Percentiles rank a stretch among this genome's conserved stretches.
These are phyloP conservation scores for Coreoperca whiteheadi DNA, from an alignment of 2,113 vertebrate species.

Conservation along the genomic window DNA sequence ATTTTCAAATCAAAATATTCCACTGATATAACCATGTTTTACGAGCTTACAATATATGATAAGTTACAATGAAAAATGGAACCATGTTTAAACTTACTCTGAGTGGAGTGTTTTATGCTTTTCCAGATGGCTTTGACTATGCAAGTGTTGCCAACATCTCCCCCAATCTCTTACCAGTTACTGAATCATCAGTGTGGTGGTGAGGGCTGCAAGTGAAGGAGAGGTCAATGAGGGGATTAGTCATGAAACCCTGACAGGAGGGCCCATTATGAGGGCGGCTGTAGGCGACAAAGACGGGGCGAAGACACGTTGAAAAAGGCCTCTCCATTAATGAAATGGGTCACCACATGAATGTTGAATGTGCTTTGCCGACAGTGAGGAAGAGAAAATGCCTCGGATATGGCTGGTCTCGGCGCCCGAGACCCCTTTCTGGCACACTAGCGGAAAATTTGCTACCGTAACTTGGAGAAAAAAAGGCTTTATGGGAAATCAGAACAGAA, in stretches of 20 bases:
- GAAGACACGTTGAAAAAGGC: constrained; percentile 58
- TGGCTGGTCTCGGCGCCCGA: constrained; percentile 1
- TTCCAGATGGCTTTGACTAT: constrained; percentile 8
- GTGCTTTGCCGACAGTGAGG: constrained; percentile 52
- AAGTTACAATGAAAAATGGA: background rate
- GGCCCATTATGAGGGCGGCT: constrained; percentile 66
- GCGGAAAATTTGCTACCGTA: constrained; percentile 26
- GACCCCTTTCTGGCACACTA: constrained; percentile 40
- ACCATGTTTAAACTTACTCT: background rate
- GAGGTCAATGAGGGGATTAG: constrained; percentile 82
- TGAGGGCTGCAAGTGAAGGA: constrained; percentile 64
- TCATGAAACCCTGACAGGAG: constrained; percentile 77
- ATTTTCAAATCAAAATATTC: background rate
- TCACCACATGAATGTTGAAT: constrained; percentile 82
- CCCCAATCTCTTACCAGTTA: constrained; percentile 16
- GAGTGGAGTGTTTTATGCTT: constrained; percentile 5
- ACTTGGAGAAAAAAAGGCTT: constrained; percentile 36
- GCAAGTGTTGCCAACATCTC: constrained; percentile 20
- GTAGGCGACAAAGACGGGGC: constrained; percentile 43
- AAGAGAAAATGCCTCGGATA: constrained; percentile 38
- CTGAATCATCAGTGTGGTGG: constrained; percentile 39
- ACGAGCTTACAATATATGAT: background rate
- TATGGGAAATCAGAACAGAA: constrained; percentile 34
- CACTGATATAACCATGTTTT: background rate
- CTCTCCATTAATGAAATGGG: constrained; percentile 82